Evolutionary conservation across 2,888 invertebrate species (phyloP), one percentile per base, ranked within the genome.

Genomic region (Horisme vitalbata): DNA sequence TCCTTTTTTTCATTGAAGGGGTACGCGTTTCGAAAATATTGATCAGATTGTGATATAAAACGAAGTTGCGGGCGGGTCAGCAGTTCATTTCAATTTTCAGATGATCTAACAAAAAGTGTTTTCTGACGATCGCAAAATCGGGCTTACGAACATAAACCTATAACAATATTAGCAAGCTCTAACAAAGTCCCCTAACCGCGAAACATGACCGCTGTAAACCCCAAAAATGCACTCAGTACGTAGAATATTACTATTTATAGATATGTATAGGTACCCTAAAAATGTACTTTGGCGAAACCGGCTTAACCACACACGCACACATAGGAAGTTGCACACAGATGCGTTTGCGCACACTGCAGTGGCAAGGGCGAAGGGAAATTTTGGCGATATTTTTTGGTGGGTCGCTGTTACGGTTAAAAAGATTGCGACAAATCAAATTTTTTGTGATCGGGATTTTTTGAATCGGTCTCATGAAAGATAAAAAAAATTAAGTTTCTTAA

Each of bases 341-440:
- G 47, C 32, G 36, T 14, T 41, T 41, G 71, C 65, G 65, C 61
- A 70, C 73, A 73, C 74, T 6, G 20, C 44, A 38, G 23, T 41
- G 2, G 36, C 65, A 78, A 85, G 84, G 85, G 83, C 83, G 72
- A 82, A 86, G 83, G 85, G 85, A 86, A 86, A 88, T 83, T 87
- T 88, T 71, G 87, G 86, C 81, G 83, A 86, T 82, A 74, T 76
- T 80, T 79, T 68, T 72, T 69, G 55, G 65, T 31, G 61, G 71
- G 75, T 53, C 37, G 12, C n/a, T 20, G n/a, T 2, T 32, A 15
- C 53, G 37, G n/a, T 10, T 6, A 15, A 32, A 8, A 18, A 7
- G n/a, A 18, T 35, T 46, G 36, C 55, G 26, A 45, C 15, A 9
- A 12, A 11, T 18, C n/a, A n/a, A 23, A 23, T 6, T 18, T 5